Conservation (phyloP, 1,140 invertebrate species). For the Chlorops oryzae region DNA sequence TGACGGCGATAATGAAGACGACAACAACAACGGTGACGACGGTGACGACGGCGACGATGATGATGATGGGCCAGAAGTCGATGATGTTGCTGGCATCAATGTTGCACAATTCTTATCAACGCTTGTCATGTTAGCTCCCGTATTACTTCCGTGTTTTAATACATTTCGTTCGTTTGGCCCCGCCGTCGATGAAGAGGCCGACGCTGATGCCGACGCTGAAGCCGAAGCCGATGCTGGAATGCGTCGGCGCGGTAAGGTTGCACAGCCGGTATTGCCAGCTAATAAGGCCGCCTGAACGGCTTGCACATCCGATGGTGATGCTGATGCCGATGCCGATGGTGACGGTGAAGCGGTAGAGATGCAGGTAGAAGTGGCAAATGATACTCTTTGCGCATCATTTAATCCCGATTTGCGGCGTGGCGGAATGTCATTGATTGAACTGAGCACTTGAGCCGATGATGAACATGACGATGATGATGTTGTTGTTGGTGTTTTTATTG, state of each 20-base stretch:
- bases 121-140: slow-evolving; percentile 30
- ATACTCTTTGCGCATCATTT: slow-evolving; percentile 34
- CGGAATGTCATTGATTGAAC: slow-evolving; percentile 28
- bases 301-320: slow-evolving; percentile 14
- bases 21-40: neutral
- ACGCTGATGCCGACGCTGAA: slow-evolving; percentile 2
- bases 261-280: slow-evolving; percentile 42
- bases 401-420: slow-evolving; percentile 42
- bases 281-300: slow-evolving; percentile 20
- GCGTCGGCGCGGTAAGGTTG: slow-evolving; percentile 41
- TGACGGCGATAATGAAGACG: neutral
- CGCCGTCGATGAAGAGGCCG: neutral
- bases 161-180: neutral
- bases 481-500: slow-evolving; percentile 4
- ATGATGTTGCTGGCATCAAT: slow-evolving; percentile 1
- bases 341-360: slow-evolving; percentile 1
- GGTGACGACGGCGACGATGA: neutral
- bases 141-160: slow-evolving; percentile 34
- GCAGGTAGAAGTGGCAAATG: slow-evolving; percentile 14
- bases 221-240: neutral
- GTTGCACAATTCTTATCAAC: slow-evolving; percentile 30
- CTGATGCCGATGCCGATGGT: slow-evolving; percentile 12
- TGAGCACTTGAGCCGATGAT: slow-evolving; percentile 11
- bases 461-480: slow-evolving; percentile 20
- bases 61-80: neutral